Percentiles rank a stretch among this genome's conserved stretches.
These are phyloP conservation scores for Microcaecilia unicolor DNA, from an alignment of 2,797 vertebrate species.

Conservation along the genomic window DNA sequence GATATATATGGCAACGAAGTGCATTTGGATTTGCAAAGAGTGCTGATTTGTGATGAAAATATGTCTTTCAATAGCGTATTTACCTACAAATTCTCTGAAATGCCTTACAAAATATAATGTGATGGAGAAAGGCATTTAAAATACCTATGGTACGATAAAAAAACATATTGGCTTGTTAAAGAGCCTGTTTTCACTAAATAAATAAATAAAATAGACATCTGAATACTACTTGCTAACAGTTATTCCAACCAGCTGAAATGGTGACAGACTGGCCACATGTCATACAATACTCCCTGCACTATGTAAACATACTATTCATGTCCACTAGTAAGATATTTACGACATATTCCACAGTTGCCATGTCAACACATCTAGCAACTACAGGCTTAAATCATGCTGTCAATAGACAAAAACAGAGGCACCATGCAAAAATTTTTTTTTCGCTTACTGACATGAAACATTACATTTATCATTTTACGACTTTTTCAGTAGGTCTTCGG, in stretches of 20 bases:
- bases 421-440: constrained; percentile 27
- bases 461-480: constrained; percentile 38
- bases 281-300: constrained; percentile 42
- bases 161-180: no score
- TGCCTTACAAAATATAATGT: no score
- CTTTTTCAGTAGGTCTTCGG: constrained; percentile 8
- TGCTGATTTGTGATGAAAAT: no score
- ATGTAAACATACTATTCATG: constrained; percentile 50
- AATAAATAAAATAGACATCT: no score
- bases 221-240: no score
- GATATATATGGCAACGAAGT: no score
- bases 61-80: no score
- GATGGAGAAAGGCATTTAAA: no score
- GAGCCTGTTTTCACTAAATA: no score
- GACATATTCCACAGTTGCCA: constrained; percentile 57
- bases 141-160: no score
- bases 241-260: constrained; percentile 28
- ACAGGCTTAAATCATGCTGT: constrained; percentile 50
- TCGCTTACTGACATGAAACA: constrained; percentile 35
- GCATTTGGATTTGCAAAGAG: no score
- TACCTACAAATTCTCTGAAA: no score
- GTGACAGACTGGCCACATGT: constrained; percentile 43
- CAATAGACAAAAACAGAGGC: constrained; percentile 35
- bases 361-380: constrained; percentile 46
- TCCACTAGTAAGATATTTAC: constrained; percentile 58